Conservation (phyloP, 2,888 invertebrate species). For the Pachymerium ferrugineum region DNA sequence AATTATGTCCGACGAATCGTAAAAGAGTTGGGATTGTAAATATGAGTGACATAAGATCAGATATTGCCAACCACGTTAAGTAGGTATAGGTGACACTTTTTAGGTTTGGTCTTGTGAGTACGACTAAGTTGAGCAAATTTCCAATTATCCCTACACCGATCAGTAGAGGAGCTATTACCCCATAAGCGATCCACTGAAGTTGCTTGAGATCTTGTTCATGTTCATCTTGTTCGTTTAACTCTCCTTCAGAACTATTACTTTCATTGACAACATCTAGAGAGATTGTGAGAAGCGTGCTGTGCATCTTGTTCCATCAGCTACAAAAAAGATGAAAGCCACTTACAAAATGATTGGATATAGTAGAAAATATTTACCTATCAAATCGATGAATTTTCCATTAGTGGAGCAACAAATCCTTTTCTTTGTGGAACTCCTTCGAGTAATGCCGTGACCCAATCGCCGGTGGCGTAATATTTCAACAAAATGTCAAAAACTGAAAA, state of each 20-base stretch:
- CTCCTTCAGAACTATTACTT: not conserved
- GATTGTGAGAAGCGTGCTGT: not conserved
- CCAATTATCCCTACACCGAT: slow-evolving; percentile 50
- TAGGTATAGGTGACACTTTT: slow-evolving; percentile 51
- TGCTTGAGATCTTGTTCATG: not conserved
- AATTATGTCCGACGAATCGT: slow-evolving; percentile 42
- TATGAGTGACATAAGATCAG: slow-evolving; percentile 50
- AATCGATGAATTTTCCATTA: not conserved
- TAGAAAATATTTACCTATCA: not conserved
- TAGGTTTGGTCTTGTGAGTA: slow-evolving; percentile 50
- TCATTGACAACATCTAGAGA: not conserved
- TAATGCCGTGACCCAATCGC: slow-evolving; percentile 44
- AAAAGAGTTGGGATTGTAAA: slow-evolving; percentile 50
- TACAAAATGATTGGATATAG: not conserved
- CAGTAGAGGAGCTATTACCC: slow-evolving; percentile 49
- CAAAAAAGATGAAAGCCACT: not conserved
- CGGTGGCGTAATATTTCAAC: slow-evolving; percentile 41
- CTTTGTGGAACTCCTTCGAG: slow-evolving; percentile 43
- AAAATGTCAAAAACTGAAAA: slow-evolving; percentile 43
- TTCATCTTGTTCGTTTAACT: not conserved
- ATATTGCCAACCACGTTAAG: slow-evolving; percentile 49
- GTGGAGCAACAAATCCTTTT: slow-evolving; percentile 42
- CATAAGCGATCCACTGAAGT: slow-evolving; percentile 43
- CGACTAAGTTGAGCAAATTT: slow-evolving; percentile 50
- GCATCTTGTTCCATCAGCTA: slow-evolving; percentile 1